Base-by-base conservation (phyloP, 2,888 invertebrate genomes). In the Brenthis hecate region DNA sequence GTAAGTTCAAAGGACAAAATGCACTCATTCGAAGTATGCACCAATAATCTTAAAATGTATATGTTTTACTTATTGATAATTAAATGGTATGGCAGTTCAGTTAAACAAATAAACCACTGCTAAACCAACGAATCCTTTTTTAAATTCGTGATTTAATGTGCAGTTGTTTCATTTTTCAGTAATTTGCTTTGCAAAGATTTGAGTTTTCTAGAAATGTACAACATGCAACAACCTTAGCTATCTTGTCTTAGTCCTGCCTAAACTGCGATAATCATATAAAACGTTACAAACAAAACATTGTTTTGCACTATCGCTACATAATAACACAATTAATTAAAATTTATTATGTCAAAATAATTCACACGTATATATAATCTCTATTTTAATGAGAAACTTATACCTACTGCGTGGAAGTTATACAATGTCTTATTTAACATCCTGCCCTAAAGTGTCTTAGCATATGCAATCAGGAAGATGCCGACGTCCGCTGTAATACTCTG, bases 191-290 rank as follows among this genome's bases (percentile, higher is more conserved):
- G 23, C 32, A 36, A 56, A 43, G 1, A 32, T 43, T 36, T 3
- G 32, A 57, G 53, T 62, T 16, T 62, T 56, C 62, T 56, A 36
- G 36, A 60, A 60, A 47, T 43, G 32, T 50, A 23, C 23, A 13
- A 13, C 3, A 23, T 23, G 11, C 23, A 6, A 6, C 14, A n/a
- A 43, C 36, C 36, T 43, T 43, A 8, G 36, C 36, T 62, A 72
- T 71, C 72, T 73, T 73, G 71, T 69, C 71, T 53, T 13, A 55
- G 19, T 43, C 48, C 43, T 57, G 50, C 19, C 36, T 69, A 53
- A 56, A 60, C 23, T 23, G 56, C 11, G 56, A 69, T 71, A 56
- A 72, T 65, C 66, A 65, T 14, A 6, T 43, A 14, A 56, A 68
- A 68, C 51, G 56, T 66, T 54, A 51, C 51, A n/a, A 53, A 60